phyloP scores from a whole-genome alignment of 23 tunicate species.

The Ascidia mentula region DNA sequence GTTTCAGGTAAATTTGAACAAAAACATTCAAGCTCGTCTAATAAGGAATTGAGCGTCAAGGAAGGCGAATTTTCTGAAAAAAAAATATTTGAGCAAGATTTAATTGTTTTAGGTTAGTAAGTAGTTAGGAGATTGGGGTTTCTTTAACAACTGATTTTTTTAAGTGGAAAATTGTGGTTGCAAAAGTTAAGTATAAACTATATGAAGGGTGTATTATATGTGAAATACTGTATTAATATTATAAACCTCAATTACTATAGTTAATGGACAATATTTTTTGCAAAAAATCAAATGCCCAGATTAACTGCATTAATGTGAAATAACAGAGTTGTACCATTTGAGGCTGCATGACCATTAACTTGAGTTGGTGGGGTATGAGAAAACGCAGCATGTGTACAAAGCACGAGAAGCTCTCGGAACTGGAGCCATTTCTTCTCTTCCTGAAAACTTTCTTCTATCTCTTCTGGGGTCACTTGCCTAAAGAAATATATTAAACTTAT shows the following conservation, averaged over 20 bases:
- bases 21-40: conserved; percentile 26
- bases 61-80: not conserved
- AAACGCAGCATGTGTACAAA: conserved; percentile 21
- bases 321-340: not conserved
- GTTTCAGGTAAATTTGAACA: conserved; percentile 2
- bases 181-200: too few species aligned
- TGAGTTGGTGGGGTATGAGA: not conserved
- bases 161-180: too few species aligned
- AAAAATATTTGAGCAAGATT: too few species aligned
- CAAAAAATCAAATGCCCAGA: not conserved
- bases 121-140: too few species aligned
- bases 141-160: too few species aligned
- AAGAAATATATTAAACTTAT: not conserved
- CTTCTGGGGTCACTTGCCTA: conserved; percentile 34
- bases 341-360: conserved; percentile 9
- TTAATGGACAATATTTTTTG: not conserved
- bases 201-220: too few species aligned
- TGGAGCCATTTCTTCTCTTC: conserved; percentile 55
- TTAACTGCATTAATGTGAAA: too few species aligned
- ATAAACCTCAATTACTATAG: not conserved
- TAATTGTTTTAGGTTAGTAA: too few species aligned
- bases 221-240: too few species aligned
- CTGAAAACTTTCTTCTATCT: conserved; percentile 30
- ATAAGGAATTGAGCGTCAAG: not conserved
- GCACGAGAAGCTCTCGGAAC: conserved; percentile 65